These are phyloP conservation scores for Heliopora coerulea DNA, from an alignment of 92 coral and sea anemone genomes.

Conservation along the genomic window DNA sequence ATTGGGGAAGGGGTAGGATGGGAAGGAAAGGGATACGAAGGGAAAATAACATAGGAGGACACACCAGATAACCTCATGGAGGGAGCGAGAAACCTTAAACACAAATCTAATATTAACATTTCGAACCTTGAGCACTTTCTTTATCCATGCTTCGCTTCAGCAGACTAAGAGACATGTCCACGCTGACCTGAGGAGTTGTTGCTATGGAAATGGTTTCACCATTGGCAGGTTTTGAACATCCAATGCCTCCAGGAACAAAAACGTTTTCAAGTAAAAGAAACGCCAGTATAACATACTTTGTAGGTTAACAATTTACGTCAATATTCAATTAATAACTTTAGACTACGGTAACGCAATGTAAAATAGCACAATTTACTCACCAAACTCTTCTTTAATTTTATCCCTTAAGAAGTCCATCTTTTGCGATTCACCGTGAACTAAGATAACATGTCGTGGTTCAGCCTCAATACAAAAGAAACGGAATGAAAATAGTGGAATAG, in stretches of 20 bases:
- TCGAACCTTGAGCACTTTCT: constrained; percentile 44
- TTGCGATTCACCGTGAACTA: constrained; percentile 92
- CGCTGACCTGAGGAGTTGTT: constrained; percentile 78
- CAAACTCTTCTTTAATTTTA: constrained; percentile 85
- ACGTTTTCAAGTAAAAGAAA: neutral
- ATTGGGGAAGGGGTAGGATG: no score
- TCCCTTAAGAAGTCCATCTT: constrained; percentile 92
- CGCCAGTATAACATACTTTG: no score
- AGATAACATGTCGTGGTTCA: constrained; percentile 90
- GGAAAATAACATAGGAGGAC: no score
- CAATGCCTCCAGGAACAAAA: constrained; percentile 52
- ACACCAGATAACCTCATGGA: no score
- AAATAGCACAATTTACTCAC: no score
- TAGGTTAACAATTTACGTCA: no score
- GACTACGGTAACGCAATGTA: neutral
- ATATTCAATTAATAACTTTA: no score
- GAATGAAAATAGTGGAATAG: no score
- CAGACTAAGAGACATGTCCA: constrained; percentile 80
- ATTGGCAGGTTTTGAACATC: constrained; percentile 93
- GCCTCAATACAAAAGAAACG: no score
- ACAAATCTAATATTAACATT: no score
- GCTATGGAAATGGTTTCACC: constrained; percentile 79
- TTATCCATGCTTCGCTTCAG: constrained; percentile 77
- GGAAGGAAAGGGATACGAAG: no score
- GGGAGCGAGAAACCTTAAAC: no score